These are phyloP conservation scores for Myotis lucifugus DNA, from an alignment of 2,113 vertebrate species.

Conservation along the genomic window DNA sequence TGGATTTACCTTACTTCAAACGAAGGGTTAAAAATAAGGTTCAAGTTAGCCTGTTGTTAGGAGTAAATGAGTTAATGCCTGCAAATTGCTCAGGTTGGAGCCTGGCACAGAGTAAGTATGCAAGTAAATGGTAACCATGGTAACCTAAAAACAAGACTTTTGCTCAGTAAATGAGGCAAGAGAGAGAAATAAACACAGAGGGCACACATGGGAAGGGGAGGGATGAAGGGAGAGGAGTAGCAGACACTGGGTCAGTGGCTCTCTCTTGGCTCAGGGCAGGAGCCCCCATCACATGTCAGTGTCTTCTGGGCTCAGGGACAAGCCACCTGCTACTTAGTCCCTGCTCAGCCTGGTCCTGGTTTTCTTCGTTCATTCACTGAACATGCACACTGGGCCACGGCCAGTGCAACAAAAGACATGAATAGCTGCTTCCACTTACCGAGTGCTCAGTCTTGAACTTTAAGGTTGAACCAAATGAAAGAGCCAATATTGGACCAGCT, in stretches of 20 bases:
- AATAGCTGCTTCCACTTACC: accelerated
- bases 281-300: too few species aligned
- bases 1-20: neutral
- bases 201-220: accelerated
- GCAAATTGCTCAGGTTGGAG: slow-evolving; percentile 10
- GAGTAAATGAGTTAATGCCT: slow-evolving; percentile 52
- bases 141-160: slow-evolving; percentile 67
- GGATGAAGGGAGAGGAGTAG: neutral
- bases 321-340: neutral
- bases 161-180: slow-evolving; percentile 24
- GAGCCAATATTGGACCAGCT: neutral
- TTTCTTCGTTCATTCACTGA: neutral
- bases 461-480: neutral
- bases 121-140: slow-evolving; percentile 68
- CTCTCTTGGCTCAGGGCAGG: neutral
- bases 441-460: accelerated
- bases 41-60: neutral
- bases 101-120: neutral
- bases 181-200: slow-evolving; percentile 11
- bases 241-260: neutral
- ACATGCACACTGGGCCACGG: accelerated
- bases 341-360: neutral
- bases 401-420: neutral
- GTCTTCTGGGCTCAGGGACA: neutral
- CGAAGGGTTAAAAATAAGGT: slow-evolving; percentile 59